Evolutionary conservation across 2,797 vertebrate species (phyloP), one percentile per base, ranked within the genome.

Genomic region (Dallia pectoralis): DNA sequence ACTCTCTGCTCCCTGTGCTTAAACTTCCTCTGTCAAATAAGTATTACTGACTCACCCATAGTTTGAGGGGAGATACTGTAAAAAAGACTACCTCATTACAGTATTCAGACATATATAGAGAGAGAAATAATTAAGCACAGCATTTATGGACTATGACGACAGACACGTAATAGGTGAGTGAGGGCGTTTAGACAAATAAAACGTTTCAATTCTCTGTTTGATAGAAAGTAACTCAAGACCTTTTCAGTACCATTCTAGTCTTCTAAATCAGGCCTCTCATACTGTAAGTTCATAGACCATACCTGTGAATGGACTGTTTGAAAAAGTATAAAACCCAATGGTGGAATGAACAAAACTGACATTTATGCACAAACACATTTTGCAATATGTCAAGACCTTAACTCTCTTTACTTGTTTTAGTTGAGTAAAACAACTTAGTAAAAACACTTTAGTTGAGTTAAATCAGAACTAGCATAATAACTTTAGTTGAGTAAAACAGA

Each of bases 1-100:
- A 44, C 15, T 70, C 76, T 82, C 67, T 64, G 47, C 25, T 72
- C 64, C 36, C 56, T 77, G 77, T 89, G 83, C 88, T 88, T 86
- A 79, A 79, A 82, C 81, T 82, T 86, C 77, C 81, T 47, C 79
- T 78, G 79, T 89, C 87, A 90, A 89, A 87, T 82, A 88, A 82
- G 67, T 75, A 84, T 89, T 86, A 88, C 87, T 89, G 84, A 86
- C 80, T 90, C 89, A 88, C 79, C 72, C 81, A 51, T 72, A 73
- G 77, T 79, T 78, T 64, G 75, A 59, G 67, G 71, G 76, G 82
- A 87, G 85, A 86, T 86, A 91, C 84, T 44, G 40, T 44, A 44
- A 11, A 44, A 91, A 89, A 92, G 88, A 73, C 85, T 75, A 84
- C 85, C 78, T 89, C 82, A 82, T 87, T 82, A 76, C 69, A 75